These are phyloP conservation scores for Trididemnum nubilum DNA, from an alignment of 23 tunicate species.

Conservation along the genomic window DNA sequence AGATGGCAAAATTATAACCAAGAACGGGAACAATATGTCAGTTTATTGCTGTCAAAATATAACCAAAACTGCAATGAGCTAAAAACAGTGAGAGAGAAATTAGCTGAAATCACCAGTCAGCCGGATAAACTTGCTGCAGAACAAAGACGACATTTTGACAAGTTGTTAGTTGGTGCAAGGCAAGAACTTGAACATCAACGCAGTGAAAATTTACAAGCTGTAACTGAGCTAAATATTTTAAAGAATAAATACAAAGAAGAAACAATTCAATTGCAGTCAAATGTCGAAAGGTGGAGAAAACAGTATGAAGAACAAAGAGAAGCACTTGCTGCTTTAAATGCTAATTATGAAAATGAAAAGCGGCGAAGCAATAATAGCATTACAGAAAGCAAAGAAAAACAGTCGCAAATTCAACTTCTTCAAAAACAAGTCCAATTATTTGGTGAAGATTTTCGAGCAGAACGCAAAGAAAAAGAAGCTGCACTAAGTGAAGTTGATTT, in stretches of 20 bases:
- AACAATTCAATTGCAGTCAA: slow-evolving; percentile 12
- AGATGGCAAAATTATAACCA: slow-evolving; percentile 58
- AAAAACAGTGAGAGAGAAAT: slow-evolving; percentile 22
- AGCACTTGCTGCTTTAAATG: slow-evolving; percentile 37
- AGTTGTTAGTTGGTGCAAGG: slow-evolving; percentile 57
- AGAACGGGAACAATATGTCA: slow-evolving; percentile 59
- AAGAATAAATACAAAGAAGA: slow-evolving; percentile 35
- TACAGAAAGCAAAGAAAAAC: slow-evolving; percentile 53
- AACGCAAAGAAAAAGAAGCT: slow-evolving; percentile 44
- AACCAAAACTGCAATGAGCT: slow-evolving; percentile 33
- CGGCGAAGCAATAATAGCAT: slow-evolving; percentile 35
- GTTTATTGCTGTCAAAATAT: slow-evolving; percentile 49
- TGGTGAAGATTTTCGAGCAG: slow-evolving; percentile 65
- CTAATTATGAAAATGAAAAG: slow-evolving; percentile 49
- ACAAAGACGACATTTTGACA: slow-evolving; percentile 72
- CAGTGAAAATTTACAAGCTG: slow-evolving; percentile 11
- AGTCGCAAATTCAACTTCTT: slow-evolving; percentile 53
- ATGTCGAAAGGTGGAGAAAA: slow-evolving; percentile 52
- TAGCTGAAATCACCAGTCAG: slow-evolving; percentile 38
- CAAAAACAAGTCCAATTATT: slow-evolving; percentile 49
- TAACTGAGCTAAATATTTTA: slow-evolving; percentile 30
- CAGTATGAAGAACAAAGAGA: slow-evolving; percentile 54
- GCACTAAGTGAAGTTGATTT: slow-evolving; percentile 26
- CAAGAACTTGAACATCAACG: slow-evolving; percentile 46
- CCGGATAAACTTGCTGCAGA: slow-evolving; percentile 55